phyloP scores from a whole-genome alignment of 2,797 vertebrate genomes.

The Tangara arthus region DNA sequence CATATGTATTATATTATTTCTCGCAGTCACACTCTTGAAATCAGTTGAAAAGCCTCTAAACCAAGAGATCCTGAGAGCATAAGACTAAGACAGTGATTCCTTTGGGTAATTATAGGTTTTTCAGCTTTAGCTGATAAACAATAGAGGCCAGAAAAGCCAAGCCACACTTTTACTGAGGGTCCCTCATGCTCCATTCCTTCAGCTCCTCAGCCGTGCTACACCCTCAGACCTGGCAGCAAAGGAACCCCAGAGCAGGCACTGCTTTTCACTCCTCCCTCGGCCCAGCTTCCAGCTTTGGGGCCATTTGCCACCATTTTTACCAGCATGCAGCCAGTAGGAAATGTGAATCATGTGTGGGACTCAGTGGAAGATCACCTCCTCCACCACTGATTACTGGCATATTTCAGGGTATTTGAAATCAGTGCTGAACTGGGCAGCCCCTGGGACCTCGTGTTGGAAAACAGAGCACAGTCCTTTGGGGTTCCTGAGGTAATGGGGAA shows the following conservation, averaged over 20 bases:
- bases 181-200: accelerated
- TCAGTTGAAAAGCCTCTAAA: neutral
- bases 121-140: neutral
- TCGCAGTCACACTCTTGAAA: neutral
- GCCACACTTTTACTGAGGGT: neutral
- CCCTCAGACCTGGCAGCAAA: neutral
- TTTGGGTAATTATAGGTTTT: neutral
- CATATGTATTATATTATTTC: neutral
- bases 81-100: neutral
- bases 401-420: neutral
- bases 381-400: neutral
- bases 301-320: neutral
- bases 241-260: neutral
- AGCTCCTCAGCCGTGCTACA: neutral
- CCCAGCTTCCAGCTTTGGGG: neutral
- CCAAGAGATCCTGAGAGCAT: neutral
- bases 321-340: neutral
- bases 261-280: neutral
- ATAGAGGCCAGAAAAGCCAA: neutral
- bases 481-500: neutral
- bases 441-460: accelerated
- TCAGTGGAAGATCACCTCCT: neutral
- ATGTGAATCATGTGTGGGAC: neutral
- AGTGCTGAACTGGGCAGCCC: neutral
- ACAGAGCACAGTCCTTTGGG: neutral